Conservation (phyloP, 2,888 invertebrate species). For the Amphimallon solstitiale region DNA sequence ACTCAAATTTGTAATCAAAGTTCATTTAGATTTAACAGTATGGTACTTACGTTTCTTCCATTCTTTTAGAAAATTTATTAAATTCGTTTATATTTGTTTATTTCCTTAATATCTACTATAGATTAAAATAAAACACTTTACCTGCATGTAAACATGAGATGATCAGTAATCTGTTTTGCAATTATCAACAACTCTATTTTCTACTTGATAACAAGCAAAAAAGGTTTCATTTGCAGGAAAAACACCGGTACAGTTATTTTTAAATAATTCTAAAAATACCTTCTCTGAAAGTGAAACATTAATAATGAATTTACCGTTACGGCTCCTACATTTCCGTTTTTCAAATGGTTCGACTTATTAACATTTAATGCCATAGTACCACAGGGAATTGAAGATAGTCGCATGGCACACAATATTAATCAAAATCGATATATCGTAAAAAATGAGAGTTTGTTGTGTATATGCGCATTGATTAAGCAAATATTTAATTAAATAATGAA, state of each 20-base stretch:
- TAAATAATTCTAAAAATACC: background rate
- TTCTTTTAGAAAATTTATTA: too few relatives aligned
- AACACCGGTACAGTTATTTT: background rate
- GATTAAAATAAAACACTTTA: too few relatives aligned
- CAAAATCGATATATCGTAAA: background rate
- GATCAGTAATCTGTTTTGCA: background rate
- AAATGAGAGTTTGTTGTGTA: too few relatives aligned
- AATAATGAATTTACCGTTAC: background rate
- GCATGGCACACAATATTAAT: background rate
- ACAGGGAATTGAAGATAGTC: background rate
- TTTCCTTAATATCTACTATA: too few relatives aligned
- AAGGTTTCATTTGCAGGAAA: background rate
- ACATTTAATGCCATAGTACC: background rate
- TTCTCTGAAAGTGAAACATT: background rate
- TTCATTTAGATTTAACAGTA: too few relatives aligned
- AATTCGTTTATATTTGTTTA: too few relatives aligned
- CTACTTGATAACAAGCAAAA: background rate
- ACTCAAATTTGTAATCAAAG: too few relatives aligned
- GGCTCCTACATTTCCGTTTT: background rate
- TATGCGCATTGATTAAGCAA: too few relatives aligned
- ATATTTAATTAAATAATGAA: too few relatives aligned
- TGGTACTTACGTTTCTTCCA: too few relatives aligned
- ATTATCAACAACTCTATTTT: background rate
- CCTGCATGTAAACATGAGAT: too few relatives aligned
- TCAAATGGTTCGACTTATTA: background rate